Percentiles rank a stretch among this genome's conserved stretches.
Evolutionary conservation across 2,113 vertebrate species (phyloP).

Genomic region (Cyrtonyx montezumae): DNA sequence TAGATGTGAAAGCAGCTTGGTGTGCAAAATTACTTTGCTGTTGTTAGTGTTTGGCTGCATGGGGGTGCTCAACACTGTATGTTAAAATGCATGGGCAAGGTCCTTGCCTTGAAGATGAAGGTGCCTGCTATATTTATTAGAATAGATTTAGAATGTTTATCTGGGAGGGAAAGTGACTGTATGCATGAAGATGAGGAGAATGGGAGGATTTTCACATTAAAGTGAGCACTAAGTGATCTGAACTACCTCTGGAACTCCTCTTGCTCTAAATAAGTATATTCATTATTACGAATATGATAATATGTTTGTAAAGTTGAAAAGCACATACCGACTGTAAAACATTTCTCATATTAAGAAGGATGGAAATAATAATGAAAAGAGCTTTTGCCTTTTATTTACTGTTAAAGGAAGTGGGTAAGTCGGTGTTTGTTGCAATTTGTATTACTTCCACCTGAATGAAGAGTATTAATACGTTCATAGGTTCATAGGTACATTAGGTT

Average conservation of each 20-base stretch:
- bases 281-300: background rate
- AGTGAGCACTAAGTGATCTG: background rate
- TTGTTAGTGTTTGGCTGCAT: background rate
- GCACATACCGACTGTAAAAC: background rate
- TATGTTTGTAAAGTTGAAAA: slow-evolving; percentile 2
- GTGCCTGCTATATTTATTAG: background rate
- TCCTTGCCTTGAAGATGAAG: background rate
- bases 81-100: background rate
- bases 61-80: background rate
- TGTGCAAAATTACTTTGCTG: background rate
- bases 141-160: background rate
- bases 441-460: slow-evolving; percentile 15
- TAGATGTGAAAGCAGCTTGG: slow-evolving; percentile 38
- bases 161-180: background rate
- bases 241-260: background rate
- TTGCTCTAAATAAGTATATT: background rate
- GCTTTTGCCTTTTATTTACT: background rate
- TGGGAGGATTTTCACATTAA: background rate
- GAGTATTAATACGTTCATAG: background rate
- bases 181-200: background rate
- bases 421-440: background rate
- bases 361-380: slow-evolving; percentile 12
- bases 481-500: too few species aligned
- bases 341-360: background rate
- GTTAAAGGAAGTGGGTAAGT: background rate